Conservation (phyloP, 2,888 invertebrate genomes). For the Seladonia tumulorum region DNA sequence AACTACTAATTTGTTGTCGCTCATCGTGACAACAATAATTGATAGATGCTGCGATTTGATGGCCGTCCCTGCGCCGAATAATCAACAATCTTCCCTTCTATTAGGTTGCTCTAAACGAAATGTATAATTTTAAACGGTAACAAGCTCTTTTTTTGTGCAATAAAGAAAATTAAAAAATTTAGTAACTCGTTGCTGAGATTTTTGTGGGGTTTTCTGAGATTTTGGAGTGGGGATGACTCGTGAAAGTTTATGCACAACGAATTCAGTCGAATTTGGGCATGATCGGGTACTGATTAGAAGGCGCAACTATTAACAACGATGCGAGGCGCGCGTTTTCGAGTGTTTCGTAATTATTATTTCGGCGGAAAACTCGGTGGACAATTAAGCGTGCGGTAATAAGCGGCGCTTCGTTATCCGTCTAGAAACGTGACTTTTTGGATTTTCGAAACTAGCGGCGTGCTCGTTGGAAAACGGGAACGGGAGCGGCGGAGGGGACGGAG, state of each 20-base stretch:
- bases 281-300: not conserved
- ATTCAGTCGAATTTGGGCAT: not conserved
- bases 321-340: constrained; percentile 18
- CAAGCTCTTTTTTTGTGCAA: too few relatives aligned
- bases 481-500: not conserved
- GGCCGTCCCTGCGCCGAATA: too few relatives aligned
- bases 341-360: constrained; percentile 68
- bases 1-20: constrained; percentile 30
- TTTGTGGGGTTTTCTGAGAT: too few relatives aligned
- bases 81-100: not conserved
- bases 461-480: constrained; percentile 26
- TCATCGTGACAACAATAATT: constrained; percentile 12
- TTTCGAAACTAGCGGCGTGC: constrained; percentile 64
- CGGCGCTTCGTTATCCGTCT: constrained; percentile 67
- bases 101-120: too few relatives aligned
- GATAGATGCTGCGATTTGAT: not conserved
- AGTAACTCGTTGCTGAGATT: too few relatives aligned
- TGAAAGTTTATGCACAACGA: not conserved
- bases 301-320: not conserved
- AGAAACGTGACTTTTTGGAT: constrained; percentile 75
- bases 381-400: constrained; percentile 67
- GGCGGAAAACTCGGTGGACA: constrained; percentile 58
- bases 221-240: not conserved
- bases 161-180: too few relatives aligned
- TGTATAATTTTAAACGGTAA: too few relatives aligned